Evolutionary conservation across 2,888 invertebrate genomes (phyloP), one percentile per base, ranked within the genome.

Genomic region (Melieria omissa): DNA sequence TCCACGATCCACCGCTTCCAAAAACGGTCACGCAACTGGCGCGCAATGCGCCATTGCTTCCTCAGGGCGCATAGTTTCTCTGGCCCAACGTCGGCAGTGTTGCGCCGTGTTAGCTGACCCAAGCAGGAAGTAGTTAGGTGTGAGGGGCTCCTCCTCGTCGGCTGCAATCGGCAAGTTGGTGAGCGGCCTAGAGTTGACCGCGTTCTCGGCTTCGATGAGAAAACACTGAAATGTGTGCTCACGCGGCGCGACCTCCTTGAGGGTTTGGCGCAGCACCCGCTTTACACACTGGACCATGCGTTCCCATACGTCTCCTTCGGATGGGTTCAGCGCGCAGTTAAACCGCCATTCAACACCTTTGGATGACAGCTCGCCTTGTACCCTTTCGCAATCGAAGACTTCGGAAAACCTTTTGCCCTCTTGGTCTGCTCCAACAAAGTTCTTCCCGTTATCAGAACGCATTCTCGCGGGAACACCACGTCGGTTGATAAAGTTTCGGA

Each of bases 281-380:
- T 73, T 76, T 1, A 77, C 72, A 8, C 68, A 75, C 55, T 72
- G 74, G 10, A 75, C 74, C 70, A 75, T 73, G n/a, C 72, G 57
- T 58, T 75, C 75, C 72, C 73, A 75, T 61, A 72, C 49, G 7
- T 71, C 74, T n/a, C 71, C 74, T 41, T 62, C 71, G 12, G 58
- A 66, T 0, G 74, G 74, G 69, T 76, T 68, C 10, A 10, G 72
- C 68, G 73, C 63, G 55, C 72, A 68, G 58, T 70, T 14, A 66
- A 63, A 16, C 65, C 5, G 46, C 68, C 65, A 57, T 49, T 16
- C 55, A 16, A 54, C 44, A 6, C 42, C 47, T 16, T n/a, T n/a
- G n/a, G n/a, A n/a, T n/a, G n/a, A n/a, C n/a, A n/a, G n/a, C n/a
- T n/a, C n/a, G n/a, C n/a, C n/a, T n/a, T n/a, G n/a, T n/a, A n/a